phyloP scores from a whole-genome alignment of 2,888 invertebrate species.

The Choreutis nemorana region DNA sequence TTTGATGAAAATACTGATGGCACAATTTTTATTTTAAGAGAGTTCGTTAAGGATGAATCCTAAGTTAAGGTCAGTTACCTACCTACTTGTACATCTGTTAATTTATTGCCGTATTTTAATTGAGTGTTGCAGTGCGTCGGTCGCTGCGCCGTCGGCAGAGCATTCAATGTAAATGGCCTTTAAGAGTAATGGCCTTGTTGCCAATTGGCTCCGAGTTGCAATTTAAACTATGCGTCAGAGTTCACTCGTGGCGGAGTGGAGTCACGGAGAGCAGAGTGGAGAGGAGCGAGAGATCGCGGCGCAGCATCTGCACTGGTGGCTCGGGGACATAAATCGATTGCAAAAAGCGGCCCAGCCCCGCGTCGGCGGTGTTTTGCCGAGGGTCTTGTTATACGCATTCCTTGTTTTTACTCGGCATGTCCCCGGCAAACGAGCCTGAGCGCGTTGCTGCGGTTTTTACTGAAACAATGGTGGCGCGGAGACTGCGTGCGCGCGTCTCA shows the following conservation, averaged over 20 bases:
- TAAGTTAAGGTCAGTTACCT: not conserved
- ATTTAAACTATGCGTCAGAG: not conserved
- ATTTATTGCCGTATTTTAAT: slow-evolving; percentile 59
- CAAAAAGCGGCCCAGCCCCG: slow-evolving; percentile 34
- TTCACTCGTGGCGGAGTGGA: not conserved
- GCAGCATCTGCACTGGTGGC: slow-evolving; percentile 9
- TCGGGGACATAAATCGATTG: slow-evolving; percentile 39
- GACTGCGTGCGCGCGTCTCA: slow-evolving; percentile 42
- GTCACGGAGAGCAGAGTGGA: not conserved
- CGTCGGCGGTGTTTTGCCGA: slow-evolving; percentile 36
- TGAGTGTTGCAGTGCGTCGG: slow-evolving; percentile 33
- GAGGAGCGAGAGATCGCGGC: slow-evolving; percentile 6
- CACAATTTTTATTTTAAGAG: no score
- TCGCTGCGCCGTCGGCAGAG: slow-evolving; percentile 20
- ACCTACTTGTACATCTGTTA: slow-evolving; percentile 24
- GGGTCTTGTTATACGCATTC: slow-evolving; percentile 54
- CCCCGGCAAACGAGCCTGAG: slow-evolving; percentile 39
- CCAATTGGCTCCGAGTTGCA: slow-evolving; percentile 23
- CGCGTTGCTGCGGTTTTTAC: slow-evolving; percentile 26
- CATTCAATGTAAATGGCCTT: slow-evolving; percentile 60
- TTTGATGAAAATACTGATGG: no score
- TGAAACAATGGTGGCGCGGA: slow-evolving; percentile 34
- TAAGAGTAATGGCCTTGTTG: slow-evolving; percentile 43
- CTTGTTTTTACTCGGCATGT: slow-evolving; percentile 43
- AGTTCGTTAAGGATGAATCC: no score